These are phyloP conservation scores for Peromyscus polionotus DNA, from an alignment of 2,113 vertebrate species.

Conservation along the genomic window DNA sequence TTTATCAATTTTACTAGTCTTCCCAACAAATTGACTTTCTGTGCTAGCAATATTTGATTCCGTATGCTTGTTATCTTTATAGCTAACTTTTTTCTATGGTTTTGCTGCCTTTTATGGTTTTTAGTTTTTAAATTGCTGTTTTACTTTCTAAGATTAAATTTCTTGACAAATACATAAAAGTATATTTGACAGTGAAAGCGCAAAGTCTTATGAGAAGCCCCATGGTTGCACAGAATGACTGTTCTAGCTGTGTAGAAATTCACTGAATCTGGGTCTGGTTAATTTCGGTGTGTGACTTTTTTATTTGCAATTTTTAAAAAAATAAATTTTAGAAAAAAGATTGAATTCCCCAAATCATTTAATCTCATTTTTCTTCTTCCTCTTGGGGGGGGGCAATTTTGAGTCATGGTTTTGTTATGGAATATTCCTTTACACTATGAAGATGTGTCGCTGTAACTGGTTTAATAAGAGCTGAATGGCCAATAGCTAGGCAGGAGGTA, in stretches of 20 bases:
- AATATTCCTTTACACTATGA: neutral
- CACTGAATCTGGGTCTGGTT: neutral
- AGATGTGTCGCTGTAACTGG: neutral
- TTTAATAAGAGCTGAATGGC: neutral
- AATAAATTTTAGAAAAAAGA: neutral
- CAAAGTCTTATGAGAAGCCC: neutral
- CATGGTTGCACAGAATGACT: fast-evolving
- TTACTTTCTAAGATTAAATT: neutral
- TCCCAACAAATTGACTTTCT: neutral
- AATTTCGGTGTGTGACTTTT: neutral
- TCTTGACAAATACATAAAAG: neutral
- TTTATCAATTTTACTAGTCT: neutral
- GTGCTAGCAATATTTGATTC: neutral
- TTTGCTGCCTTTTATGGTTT: neutral
- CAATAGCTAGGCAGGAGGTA: neutral
- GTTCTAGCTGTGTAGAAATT: neutral
- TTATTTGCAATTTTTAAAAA: neutral
- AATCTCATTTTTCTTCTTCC: neutral
- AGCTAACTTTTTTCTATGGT: neutral
- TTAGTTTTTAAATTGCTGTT: neutral
- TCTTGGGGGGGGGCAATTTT: neutral
- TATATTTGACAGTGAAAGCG: neutral
- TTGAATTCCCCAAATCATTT: neutral
- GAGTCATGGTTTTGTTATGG: too few species aligned
- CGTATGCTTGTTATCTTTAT: neutral